Evolutionary conservation across 1,140 invertebrate genomes (phyloP).

Genomic region (Pissodes strobi): DNA sequence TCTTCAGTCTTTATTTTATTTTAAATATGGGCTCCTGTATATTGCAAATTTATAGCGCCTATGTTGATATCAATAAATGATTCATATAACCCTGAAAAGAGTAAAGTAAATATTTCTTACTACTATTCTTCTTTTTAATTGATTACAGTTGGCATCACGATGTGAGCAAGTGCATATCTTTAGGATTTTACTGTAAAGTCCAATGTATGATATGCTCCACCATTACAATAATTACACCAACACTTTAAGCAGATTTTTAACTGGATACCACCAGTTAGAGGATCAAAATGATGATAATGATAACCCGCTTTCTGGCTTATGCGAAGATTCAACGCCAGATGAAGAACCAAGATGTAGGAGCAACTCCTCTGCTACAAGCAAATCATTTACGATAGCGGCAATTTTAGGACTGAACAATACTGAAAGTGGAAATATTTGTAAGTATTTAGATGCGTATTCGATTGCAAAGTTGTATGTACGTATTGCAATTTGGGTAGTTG

Average conservation of each 20-base stretch:
- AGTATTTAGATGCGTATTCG: too few species aligned
- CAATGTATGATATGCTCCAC: conserved; percentile 47
- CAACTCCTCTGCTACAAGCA: conserved; percentile 44
- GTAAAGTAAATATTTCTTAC: too few species aligned
- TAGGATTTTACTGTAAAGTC: neutral
- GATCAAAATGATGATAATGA: conserved; percentile 47
- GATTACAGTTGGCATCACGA: neutral
- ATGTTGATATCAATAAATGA: too few species aligned
- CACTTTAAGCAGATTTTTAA: conserved; percentile 50
- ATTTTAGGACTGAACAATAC: conserved; percentile 70
- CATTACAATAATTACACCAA: conserved; percentile 54
- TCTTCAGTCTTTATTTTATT: too few species aligned
- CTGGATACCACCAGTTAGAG: conserved; percentile 48
- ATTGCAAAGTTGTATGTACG: too few species aligned
- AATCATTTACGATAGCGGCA: conserved; percentile 79
- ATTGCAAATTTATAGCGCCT: too few species aligned
- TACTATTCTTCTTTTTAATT: too few species aligned
- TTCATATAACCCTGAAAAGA: too few species aligned
- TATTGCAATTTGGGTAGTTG: too few species aligned
- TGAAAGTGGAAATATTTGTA: conserved; percentile 35
- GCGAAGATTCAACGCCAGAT: conserved; percentile 44
- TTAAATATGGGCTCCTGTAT: too few species aligned
- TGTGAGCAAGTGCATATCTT: neutral
- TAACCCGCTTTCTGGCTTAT: conserved; percentile 36
- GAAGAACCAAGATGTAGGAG: conserved; percentile 44